Percentiles rank a stretch among this genome's conserved stretches.
phyloP scores from a whole-genome alignment of 2,888 invertebrate species.

The Philaethria dido region DNA sequence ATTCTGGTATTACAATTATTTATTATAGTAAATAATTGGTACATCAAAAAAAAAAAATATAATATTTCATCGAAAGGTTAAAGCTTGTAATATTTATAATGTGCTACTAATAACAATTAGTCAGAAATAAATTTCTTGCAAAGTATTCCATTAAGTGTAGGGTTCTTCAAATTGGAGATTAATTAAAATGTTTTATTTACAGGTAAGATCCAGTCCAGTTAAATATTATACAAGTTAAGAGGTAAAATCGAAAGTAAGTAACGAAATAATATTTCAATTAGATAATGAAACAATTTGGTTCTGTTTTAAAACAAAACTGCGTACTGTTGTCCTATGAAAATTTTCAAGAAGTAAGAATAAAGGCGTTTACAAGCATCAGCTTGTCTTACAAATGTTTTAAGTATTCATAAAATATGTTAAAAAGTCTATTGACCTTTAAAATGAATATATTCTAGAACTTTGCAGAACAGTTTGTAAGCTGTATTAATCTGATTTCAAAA shows the following conservation, averaged over 20 bases:
- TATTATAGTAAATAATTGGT: too few relatives aligned
- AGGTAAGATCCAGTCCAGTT: slow-evolving; percentile 41
- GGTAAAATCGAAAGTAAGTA: slow-evolving; percentile 22
- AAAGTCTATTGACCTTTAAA: too few relatives aligned
- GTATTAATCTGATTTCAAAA: too few relatives aligned
- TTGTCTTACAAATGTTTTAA: neutral
- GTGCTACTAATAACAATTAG: slow-evolving; percentile 3
- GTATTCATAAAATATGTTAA: slow-evolving; percentile 10
- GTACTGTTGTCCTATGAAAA: neutral
- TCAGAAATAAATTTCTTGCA: slow-evolving; percentile 13
- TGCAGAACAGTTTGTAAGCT: too few relatives aligned
- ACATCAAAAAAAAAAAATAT: too few relatives aligned
- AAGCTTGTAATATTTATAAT: neutral
- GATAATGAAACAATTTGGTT: slow-evolving; percentile 27
- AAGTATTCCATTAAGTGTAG: slow-evolving; percentile 25
- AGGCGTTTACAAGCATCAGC: neutral
- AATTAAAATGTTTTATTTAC: slow-evolving; percentile 37
- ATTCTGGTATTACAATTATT: too few relatives aligned
- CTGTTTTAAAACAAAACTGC: slow-evolving; percentile 26
- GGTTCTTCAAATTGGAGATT: slow-evolving; percentile 29
- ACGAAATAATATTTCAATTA: slow-evolving; percentile 30
- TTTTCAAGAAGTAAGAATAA: slow-evolving; percentile 10
- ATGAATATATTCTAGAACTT: too few relatives aligned
- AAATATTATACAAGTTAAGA: slow-evolving; percentile 24
- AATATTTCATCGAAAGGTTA: too few relatives aligned